Evolutionary conservation across 2,113 vertebrate species (phyloP).

Genomic region (Clarias gariepinus): DNA sequence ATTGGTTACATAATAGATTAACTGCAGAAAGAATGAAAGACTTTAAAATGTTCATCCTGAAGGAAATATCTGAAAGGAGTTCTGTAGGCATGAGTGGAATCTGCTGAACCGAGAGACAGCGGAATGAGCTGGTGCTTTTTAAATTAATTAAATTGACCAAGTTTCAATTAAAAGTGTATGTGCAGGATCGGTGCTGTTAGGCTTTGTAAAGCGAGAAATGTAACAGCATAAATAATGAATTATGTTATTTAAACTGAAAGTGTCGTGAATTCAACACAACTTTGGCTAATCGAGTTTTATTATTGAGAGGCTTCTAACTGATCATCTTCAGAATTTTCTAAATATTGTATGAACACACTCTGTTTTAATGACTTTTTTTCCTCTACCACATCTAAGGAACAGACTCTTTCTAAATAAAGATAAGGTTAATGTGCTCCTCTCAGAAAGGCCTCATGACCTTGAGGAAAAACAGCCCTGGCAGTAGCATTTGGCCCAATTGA

Average conservation of each 20-base stretch:
- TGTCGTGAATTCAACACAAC: constrained; percentile 1
- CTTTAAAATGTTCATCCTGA: not conserved
- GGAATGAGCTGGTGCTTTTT: constrained; percentile 7
- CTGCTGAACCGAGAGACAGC: not conserved
- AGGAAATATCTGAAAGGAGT: not conserved
- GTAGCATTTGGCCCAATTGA: constrained; percentile 23
- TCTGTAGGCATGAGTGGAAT: not conserved
- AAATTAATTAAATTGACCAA: constrained; percentile 6
- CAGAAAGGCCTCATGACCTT: constrained; percentile 22
- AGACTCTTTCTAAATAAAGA: not conserved
- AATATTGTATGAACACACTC: not conserved
- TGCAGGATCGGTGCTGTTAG: not conserved
- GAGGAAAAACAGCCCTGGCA: constrained; percentile 28
- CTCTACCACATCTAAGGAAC: not conserved
- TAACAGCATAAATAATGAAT: not conserved
- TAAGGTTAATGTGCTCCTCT: not conserved
- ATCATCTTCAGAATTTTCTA: not conserved
- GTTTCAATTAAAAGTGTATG: not conserved
- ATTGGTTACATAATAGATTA: not conserved
- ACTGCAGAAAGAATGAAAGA: not conserved
- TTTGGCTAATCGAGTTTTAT: not conserved
- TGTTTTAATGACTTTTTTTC: not conserved
- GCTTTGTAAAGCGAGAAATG: not conserved
- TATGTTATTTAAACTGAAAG: not conserved
- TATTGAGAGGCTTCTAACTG: not conserved